These are phyloP conservation scores for Nothoprocta pentlandii DNA, from an alignment of 2,113 vertebrate species.

Conservation along the genomic window DNA sequence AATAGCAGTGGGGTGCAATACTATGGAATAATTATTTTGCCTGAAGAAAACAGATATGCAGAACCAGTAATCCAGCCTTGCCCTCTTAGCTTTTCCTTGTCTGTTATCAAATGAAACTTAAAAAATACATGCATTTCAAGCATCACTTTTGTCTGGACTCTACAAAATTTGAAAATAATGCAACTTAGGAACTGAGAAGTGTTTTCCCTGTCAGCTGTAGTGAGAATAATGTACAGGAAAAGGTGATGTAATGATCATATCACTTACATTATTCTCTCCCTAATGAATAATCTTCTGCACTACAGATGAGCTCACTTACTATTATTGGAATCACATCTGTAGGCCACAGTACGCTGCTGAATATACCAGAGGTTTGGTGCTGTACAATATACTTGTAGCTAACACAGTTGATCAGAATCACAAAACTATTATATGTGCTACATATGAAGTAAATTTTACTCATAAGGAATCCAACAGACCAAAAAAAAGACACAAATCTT, in stretches of 20 bases:
- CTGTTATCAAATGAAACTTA: background rate
- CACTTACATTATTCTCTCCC: slow-evolving; percentile 91
- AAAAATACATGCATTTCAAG: background rate
- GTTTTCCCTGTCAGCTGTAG: slow-evolving; percentile 81
- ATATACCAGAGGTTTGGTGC: slow-evolving; percentile 54
- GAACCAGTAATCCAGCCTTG: background rate
- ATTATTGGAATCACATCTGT: slow-evolving; percentile 90
- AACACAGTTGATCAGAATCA: slow-evolving; percentile 27
- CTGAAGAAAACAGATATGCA: background rate
- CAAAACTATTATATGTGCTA: slow-evolving; percentile 26
- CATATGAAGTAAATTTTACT: slow-evolving; percentile 58
- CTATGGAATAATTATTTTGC: background rate
- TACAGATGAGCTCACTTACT: slow-evolving; percentile 91
- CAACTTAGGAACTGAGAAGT: slow-evolving; percentile 48
- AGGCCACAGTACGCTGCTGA: slow-evolving; percentile 75
- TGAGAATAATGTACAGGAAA: slow-evolving; percentile 88
- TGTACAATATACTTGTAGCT: slow-evolving; percentile 58
- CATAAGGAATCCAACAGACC: background rate
- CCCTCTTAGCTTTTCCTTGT: background rate
- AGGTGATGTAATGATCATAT: slow-evolving; percentile 94
- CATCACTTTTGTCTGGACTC: background rate
- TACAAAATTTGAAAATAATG: slow-evolving; percentile 34
- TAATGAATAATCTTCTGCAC: slow-evolving; percentile 87
- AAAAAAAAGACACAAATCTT: slow-evolving; percentile 49
- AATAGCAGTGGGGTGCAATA: background rate